These are phyloP conservation scores for Catharus ustulatus DNA, from an alignment of 2,797 vertebrate genomes.

Conservation along the genomic window DNA sequence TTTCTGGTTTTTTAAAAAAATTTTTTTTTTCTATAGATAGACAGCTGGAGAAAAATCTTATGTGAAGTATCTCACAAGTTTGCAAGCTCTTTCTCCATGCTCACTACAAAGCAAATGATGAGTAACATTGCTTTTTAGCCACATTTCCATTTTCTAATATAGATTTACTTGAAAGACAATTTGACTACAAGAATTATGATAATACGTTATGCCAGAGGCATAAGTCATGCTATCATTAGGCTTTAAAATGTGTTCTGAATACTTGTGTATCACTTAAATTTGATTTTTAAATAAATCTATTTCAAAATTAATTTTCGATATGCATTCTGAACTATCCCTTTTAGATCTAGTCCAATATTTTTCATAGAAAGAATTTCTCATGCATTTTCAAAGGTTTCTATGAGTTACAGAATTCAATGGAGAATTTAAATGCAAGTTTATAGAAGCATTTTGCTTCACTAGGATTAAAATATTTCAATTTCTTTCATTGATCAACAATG, in stretches of 20 bases:
- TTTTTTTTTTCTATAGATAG: background rate
- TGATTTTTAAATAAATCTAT: background rate
- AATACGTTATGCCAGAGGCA: background rate
- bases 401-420: background rate
- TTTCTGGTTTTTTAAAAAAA: background rate
- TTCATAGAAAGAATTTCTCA: background rate
- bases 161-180: background rate
- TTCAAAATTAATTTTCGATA: background rate
- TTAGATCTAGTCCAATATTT: background rate
- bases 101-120: background rate
- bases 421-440: background rate
- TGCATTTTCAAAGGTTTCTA: background rate
- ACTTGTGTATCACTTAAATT: background rate
- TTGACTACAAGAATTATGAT: background rate
- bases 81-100: background rate
- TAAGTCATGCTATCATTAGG: background rate
- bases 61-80: background rate
- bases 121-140: background rate
- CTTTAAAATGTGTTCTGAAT: background rate
- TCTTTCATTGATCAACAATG: background rate
- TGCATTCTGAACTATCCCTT: background rate
- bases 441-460: background rate
- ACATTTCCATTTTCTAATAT: background rate
- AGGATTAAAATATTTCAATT: background rate
- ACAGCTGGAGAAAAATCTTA: background rate